Conservation (phyloP, 2,797 vertebrate species). For the Lepilemur ruficaudatus region DNA sequence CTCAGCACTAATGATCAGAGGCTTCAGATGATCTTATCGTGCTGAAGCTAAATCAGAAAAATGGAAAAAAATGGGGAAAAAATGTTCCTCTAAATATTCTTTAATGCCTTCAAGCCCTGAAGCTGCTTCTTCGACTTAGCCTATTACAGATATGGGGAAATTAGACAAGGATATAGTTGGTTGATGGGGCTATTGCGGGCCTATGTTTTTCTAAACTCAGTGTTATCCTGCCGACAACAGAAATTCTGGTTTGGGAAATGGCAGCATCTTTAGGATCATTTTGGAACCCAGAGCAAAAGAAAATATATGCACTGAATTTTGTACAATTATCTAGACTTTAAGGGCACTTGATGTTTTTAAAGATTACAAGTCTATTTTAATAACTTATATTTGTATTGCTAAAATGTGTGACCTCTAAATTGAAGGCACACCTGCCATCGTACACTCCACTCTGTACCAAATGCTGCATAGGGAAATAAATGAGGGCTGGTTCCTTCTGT, state of each 20-base stretch:
- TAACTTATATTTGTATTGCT: constrained; percentile 36
- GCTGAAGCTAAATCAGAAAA: background rate
- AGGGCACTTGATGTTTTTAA: background rate
- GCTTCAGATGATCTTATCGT: background rate
- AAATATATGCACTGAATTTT: background rate
- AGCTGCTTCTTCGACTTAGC: background rate
- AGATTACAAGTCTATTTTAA: constrained; percentile 23
- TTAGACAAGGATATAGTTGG: background rate
- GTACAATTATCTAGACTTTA: background rate
- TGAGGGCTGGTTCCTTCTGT: constrained; percentile 57
- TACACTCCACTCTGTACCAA: background rate
- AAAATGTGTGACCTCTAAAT: constrained; percentile 36
- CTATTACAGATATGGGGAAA: background rate
- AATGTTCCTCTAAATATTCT: background rate
- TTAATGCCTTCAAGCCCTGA: background rate
- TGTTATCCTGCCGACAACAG: background rate
- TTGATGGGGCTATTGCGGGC: background rate
- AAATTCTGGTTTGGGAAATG: background rate
- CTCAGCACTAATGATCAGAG: background rate
- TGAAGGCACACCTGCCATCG: background rate
- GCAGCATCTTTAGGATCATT: constrained; percentile 35
- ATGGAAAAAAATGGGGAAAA: no score
- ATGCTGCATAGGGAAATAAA: constrained; percentile 40
- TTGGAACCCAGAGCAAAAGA: constrained; percentile 22
- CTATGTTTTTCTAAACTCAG: background rate